phyloP scores from a whole-genome alignment of 2,113 vertebrate species.

The Xyrauchen texanus region DNA sequence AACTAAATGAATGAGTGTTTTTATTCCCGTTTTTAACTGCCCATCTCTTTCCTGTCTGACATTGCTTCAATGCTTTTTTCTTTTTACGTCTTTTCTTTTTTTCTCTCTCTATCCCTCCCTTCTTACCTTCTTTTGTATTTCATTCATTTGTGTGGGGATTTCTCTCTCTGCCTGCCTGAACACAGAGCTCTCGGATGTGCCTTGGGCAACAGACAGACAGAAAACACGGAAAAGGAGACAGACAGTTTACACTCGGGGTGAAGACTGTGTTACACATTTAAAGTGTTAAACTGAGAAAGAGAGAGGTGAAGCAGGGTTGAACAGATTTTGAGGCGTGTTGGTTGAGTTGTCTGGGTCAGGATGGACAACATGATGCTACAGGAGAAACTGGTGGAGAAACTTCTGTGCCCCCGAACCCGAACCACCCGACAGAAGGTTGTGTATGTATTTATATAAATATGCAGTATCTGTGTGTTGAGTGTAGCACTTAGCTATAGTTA shows the following conservation, averaged over 20 bases:
- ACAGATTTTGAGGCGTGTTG: neutral
- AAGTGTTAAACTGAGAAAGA: slow-evolving; percentile 40
- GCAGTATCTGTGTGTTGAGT: neutral
- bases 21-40: slow-evolving; percentile 57
- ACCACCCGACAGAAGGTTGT: slow-evolving; percentile 88
- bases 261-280: too few species aligned
- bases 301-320: slow-evolving; percentile 39
- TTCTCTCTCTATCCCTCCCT: slow-evolving; percentile 16
- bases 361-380: slow-evolving; percentile 96
- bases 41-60: slow-evolving; percentile 67
- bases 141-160: slow-evolving; percentile 56
- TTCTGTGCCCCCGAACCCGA: slow-evolving; percentile 89
- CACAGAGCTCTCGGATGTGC: slow-evolving; percentile 58
- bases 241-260: neutral
- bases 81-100: slow-evolving; percentile 28
- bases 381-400: slow-evolving; percentile 91
- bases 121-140: slow-evolving; percentile 37
- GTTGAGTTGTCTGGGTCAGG: slow-evolving; percentile 34
- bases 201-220: slow-evolving; percentile 53
- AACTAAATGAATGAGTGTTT: slow-evolving; percentile 74
- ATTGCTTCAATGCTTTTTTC: slow-evolving; percentile 65
- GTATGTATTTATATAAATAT: neutral
- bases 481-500: neutral
- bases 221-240: slow-evolving; percentile 21
- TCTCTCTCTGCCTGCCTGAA: slow-evolving; percentile 68